phyloP scores from a whole-genome alignment of 2,113 vertebrate species.

The Cheirogaleus medius region DNA sequence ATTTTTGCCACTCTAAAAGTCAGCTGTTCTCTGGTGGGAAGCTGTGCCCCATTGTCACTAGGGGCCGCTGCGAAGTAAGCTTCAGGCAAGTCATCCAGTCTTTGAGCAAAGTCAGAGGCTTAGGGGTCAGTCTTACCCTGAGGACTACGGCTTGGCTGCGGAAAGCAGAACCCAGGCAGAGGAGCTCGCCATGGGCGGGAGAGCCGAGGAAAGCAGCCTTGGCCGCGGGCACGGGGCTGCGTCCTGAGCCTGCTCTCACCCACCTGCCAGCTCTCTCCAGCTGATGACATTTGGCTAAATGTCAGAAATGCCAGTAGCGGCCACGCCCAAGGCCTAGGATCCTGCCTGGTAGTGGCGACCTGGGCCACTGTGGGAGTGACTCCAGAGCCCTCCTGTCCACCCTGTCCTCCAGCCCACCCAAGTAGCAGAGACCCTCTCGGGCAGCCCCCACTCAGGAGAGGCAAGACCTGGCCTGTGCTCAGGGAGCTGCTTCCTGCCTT shows the following conservation, averaged over 20 bases:
- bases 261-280: not conserved
- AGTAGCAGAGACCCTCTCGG: not conserved
- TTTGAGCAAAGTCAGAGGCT: not conserved
- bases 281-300: not conserved
- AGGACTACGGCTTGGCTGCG: not conserved
- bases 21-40: not conserved
- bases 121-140: not conserved
- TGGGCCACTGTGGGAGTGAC: accelerated
- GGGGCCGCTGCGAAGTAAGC: not conserved
- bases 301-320: not conserved
- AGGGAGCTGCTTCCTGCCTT: not conserved
- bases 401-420: not conserved
- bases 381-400: not conserved
- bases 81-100: accelerated
- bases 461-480: accelerated
- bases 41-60: not conserved
- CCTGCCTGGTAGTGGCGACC: not conserved
- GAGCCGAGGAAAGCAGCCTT: not conserved
- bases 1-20: not conserved
- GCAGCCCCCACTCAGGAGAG: not conserved
- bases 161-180: not conserved
- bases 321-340: not conserved
- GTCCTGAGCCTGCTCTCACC: not conserved
- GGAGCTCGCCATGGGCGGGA: accelerated
- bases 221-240: not conserved